Evolutionary conservation across 2,888 invertebrate genomes (phyloP).

Genomic region (Pseudeuparius sepicola): DNA sequence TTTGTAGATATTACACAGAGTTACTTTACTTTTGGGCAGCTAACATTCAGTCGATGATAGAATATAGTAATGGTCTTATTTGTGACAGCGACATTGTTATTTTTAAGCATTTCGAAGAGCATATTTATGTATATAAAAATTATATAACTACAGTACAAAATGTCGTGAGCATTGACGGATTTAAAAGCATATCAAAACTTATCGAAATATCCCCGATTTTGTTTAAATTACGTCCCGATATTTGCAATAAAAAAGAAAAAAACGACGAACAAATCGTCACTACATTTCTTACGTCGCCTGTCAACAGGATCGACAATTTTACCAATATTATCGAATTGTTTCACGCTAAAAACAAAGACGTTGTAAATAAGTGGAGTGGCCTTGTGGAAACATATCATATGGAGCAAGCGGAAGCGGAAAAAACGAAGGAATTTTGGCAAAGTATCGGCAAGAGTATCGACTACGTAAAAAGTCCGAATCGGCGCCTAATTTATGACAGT

Average conservation of each 20-base stretch:
- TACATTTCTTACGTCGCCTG: constrained; percentile 51
- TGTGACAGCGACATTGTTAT: constrained; percentile 57
- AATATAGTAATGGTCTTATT: constrained; percentile 56
- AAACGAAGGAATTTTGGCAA: constrained; percentile 67
- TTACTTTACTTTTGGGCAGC: constrained; percentile 57
- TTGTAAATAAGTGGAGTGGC: constrained; percentile 50
- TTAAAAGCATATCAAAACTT: constrained; percentile 52
- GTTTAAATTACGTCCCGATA: constrained; percentile 28
- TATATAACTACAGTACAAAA: constrained; percentile 64
- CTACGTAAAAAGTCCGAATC: constrained; percentile 50
- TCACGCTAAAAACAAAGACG: constrained; percentile 37
- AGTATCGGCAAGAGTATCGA: constrained; percentile 53
- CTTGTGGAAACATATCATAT: constrained; percentile 53
- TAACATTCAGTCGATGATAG: constrained; percentile 58
- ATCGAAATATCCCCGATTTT: constrained; percentile 49
- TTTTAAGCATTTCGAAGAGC: constrained; percentile 61
- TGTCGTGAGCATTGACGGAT: constrained; percentile 62
- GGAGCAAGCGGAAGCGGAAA: constrained; percentile 54
- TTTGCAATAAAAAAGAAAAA: constrained; percentile 34
- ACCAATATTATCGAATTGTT: constrained; percentile 48
- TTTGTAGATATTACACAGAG: constrained; percentile 58
- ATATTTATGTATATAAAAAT: constrained; percentile 57
- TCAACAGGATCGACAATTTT: constrained; percentile 52
- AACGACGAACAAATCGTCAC: constrained; percentile 49
- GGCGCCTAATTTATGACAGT: constrained; percentile 72